phyloP scores from a whole-genome alignment of 2,113 vertebrate genomes.

The Felis chaus region DNA sequence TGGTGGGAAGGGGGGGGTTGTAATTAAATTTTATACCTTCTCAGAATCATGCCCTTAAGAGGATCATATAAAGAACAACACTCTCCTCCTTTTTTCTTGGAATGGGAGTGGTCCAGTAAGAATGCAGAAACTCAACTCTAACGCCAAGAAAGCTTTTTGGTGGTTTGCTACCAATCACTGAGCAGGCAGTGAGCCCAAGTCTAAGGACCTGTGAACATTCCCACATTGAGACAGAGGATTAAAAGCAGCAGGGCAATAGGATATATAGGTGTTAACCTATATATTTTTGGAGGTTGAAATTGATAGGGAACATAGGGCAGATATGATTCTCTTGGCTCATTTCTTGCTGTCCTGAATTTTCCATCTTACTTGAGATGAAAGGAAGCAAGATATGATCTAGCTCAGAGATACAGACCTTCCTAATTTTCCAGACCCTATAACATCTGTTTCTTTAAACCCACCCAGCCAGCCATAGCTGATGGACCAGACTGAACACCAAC shows the following conservation, averaged over 20 bases:
- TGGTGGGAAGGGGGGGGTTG: neutral
- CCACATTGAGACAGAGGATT: neutral
- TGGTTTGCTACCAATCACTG: neutral
- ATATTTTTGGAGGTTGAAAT: neutral
- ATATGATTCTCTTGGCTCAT: neutral
- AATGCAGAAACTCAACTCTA: neutral
- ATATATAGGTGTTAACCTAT: neutral
- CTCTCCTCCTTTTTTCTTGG: neutral
- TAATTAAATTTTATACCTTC: neutral
- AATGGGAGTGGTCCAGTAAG: neutral
- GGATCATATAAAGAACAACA: neutral
- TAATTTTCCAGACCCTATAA: neutral
- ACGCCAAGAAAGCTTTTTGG: neutral
- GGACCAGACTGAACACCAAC: neutral
- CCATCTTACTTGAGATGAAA: neutral
- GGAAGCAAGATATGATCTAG: neutral
- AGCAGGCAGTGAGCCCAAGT: neutral
- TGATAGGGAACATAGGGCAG: neutral
- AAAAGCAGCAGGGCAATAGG: neutral
- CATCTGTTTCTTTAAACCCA: neutral
- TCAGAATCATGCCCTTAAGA: neutral
- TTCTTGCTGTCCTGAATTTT: conserved; percentile 10
- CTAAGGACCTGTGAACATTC: neutral
- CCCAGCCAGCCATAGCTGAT: neutral
- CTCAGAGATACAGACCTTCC: neutral